Percentiles rank a stretch among this genome's conserved stretches.
Conservation (phyloP, 2,888 invertebrate species). For the Mechanitis messenoides region DNA sequence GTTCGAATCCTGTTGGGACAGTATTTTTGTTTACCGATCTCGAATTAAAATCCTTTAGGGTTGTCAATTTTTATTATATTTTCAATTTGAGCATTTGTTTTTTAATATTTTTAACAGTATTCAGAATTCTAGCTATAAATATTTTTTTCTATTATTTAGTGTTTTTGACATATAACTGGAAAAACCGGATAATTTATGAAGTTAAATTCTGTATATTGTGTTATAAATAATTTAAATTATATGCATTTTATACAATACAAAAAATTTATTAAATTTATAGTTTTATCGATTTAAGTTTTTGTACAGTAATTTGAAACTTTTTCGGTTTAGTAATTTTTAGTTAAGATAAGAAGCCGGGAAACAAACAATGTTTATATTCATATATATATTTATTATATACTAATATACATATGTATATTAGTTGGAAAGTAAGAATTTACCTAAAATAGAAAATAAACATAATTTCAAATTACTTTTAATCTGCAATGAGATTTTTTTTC, state of each 20-base stretch:
- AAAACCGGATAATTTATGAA: too few relatives aligned
- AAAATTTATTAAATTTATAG: slow-evolving; percentile 17
- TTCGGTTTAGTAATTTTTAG: slow-evolving; percentile 27
- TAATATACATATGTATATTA: too few relatives aligned
- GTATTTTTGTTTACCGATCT: slow-evolving; percentile 37
- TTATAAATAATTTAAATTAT: background rate
- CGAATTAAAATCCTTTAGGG: slow-evolving; percentile 39
- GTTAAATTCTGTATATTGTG: too few relatives aligned
- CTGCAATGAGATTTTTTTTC: too few relatives aligned
- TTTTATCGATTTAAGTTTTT: slow-evolving; percentile 22
- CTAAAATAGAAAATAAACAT: too few relatives aligned
- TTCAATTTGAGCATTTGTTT: slow-evolving; percentile 27
- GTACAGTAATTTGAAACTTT: slow-evolving; percentile 22
- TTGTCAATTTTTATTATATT: slow-evolving; percentile 45
- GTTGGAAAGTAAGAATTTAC: background rate
- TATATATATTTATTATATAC: too few relatives aligned
- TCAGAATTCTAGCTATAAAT: background rate
- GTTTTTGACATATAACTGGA: too few relatives aligned
- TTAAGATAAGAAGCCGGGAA: slow-evolving; percentile 14
- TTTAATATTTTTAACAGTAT: background rate
- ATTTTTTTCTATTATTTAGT: slow-evolving; percentile 19
- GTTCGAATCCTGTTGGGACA: slow-evolving; percentile 42
- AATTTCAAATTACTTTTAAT: too few relatives aligned
- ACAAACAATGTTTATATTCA: too few relatives aligned
- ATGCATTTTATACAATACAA: slow-evolving; percentile 2